Evolutionary conservation across 1,140 invertebrate species (phyloP).

Genomic region (Stratiolaelaps scimitus): DNA sequence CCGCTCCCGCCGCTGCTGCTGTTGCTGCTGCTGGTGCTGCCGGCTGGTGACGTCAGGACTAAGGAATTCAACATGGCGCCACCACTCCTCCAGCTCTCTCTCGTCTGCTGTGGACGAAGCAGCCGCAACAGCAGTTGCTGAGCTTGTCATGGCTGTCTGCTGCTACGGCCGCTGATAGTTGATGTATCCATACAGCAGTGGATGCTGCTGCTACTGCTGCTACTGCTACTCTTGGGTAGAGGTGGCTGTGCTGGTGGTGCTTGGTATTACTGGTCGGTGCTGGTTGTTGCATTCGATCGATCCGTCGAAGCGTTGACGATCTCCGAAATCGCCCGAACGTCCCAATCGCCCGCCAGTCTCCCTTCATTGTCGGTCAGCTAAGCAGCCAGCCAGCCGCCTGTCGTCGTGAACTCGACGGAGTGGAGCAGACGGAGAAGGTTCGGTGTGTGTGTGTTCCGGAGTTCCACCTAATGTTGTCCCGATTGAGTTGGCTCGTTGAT

Average conservation of each 20-base stretch:
- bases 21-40: too few species aligned
- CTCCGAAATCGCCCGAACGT: too few species aligned
- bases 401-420: background rate
- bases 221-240: background rate
- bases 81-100: too few species aligned
- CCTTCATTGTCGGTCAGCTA: background rate
- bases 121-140: too few species aligned
- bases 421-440: background rate
- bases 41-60: constrained; percentile 14
- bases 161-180: background rate
- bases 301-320: too few species aligned
- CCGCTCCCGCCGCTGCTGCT: background rate
- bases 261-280: background rate
- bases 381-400: background rate
- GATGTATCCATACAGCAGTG: too few species aligned
- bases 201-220: background rate
- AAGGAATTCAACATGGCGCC: constrained; percentile 22
- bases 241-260: constrained; percentile 2
- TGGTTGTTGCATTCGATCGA: background rate
- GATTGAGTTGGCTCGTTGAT: too few species aligned
- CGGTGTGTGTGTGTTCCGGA: too few species aligned
- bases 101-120: too few species aligned
- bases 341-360: too few species aligned
- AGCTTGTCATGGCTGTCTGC: background rate
- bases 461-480: too few species aligned